A percentile compares a stretch with the other conserved stretches of the same genome.
These are phyloP conservation scores for Salminus brasiliensis DNA, from an alignment of 2,113 vertebrate genomes.

Conservation along the genomic window DNA sequence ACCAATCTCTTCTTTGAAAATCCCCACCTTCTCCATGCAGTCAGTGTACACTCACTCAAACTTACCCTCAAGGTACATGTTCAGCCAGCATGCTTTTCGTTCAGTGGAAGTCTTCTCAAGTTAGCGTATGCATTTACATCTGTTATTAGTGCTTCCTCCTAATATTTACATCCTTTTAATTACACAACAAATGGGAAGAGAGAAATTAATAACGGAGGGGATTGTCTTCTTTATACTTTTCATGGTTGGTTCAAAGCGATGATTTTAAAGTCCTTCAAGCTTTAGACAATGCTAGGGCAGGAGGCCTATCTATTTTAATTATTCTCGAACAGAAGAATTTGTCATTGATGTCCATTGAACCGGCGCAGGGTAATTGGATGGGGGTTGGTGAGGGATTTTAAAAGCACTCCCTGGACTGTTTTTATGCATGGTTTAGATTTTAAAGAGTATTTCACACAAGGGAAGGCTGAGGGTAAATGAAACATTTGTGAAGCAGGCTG, in stretches of 20 bases:
- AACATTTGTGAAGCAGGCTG: background rate
- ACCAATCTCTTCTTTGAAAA: background rate
- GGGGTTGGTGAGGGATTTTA: constrained; percentile 36
- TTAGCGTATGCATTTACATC: background rate
- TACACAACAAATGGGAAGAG: constrained; percentile 6
- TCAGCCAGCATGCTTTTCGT: background rate
- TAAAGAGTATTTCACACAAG: constrained; percentile 39
- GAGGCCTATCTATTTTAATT: constrained; percentile 40
- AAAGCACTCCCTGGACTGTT: constrained; percentile 37
- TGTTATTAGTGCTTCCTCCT: background rate
- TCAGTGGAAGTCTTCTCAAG: background rate
- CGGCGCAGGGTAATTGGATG: constrained; percentile 37
- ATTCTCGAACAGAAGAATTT: constrained; percentile 38
- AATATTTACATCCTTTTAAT: background rate
- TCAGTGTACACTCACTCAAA: background rate
- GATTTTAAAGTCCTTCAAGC: constrained; percentile 1
- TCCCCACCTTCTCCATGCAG: background rate
- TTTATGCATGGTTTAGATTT: constrained; percentile 50
- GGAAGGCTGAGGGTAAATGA: constrained; percentile 4
- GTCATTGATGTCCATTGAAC: constrained; percentile 45
- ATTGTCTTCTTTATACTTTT: constrained; percentile 11
- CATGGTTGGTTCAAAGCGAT: background rate
- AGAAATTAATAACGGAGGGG: background rate
- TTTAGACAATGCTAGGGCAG: constrained; percentile 23
- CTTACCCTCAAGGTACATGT: background rate